Conservation (phyloP, 35 echinoderm and acorn worm genomes). For the Chiridota heheva region DNA sequence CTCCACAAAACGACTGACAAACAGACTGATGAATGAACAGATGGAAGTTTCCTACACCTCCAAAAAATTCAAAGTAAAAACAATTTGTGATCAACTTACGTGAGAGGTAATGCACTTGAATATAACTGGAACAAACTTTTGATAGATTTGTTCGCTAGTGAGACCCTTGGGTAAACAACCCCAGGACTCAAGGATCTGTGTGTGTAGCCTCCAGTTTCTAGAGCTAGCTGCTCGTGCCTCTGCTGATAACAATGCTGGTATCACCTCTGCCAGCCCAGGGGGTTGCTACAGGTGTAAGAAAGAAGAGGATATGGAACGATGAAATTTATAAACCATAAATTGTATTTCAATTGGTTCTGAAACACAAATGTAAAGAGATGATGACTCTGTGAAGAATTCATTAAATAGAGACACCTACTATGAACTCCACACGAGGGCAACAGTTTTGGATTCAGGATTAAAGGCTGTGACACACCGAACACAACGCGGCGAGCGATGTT, state of each 20-base stretch:
- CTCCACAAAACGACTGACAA: too few relatives aligned
- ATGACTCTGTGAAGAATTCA: too few relatives aligned
- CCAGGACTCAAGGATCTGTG: slow-evolving; percentile 70
- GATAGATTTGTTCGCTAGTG: slow-evolving; percentile 92
- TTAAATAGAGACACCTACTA: too few relatives aligned
- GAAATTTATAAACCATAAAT: too few relatives aligned
- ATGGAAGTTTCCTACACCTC: too few relatives aligned
- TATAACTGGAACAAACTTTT: slow-evolving; percentile 89
- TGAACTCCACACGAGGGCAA: too few relatives aligned
- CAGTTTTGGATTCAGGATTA: too few relatives aligned
- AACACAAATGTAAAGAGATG: too few relatives aligned
- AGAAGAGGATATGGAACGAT: background rate
- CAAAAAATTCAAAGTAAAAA: background rate
- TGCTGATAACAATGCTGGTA: slow-evolving; percentile 79
- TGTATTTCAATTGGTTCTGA: background rate
- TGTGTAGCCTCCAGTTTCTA: slow-evolving; percentile 86
- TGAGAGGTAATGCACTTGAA: slow-evolving; percentile 86
- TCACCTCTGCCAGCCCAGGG: slow-evolving; percentile 56
- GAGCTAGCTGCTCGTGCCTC: slow-evolving; percentile 66
- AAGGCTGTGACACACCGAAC: too few relatives aligned
- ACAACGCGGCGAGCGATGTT: too few relatives aligned
- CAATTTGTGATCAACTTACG: slow-evolving; percentile 61
- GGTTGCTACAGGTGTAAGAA: background rate
- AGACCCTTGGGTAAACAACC: slow-evolving; percentile 79
- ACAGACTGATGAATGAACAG: too few relatives aligned